Evolutionary conservation across 2,113 vertebrate species (phyloP), one percentile per base, ranked within the genome.

Genomic region (Poecilia latipinna): DNA sequence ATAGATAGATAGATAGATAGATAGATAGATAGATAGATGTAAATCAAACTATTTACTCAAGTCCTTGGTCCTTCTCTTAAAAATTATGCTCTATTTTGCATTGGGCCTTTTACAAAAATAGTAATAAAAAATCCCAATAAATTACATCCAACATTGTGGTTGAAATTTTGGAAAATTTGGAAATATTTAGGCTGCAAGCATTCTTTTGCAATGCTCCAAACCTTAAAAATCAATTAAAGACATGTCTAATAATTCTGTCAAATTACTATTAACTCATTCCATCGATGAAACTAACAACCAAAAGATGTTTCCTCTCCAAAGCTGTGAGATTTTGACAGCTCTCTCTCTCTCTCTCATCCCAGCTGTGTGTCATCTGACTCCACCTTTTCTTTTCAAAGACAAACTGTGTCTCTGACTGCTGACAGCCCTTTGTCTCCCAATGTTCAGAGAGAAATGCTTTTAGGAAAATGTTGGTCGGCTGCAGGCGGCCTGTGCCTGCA

Each of bases 371-470:
- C 66, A 74, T 83, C 22, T 81, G 70, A 78, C 65, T 74, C 64
- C 29, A 66, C 78, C 32, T 78, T 88, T 79, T 75, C 66, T 79
- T 74, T 84, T 79, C 78, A 86, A 87, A 80, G 72, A 77, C 68
- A 71, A 85, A 83, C 85, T 88, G 82, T 79, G 70, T 72, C 71
- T 82, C 77, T 83, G 77, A 69, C 80, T 78, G 82, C 17, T 80
- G 81, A 79, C 60, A 12, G 37, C 63, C 32, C 75, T 90, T 91
- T 89, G 77, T 85, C 71, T 86, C 62, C 83, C 70, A 33, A 48
- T 69, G 82, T 88, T 91, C 80, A 89, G 80, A 89, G 78, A 77
- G 80, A 86, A 87, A 88, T 77, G 91, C 89, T 93, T 92, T 94
- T 80, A 90, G 86, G 79, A 82, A 86, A 92, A 90, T 78, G 72